phyloP scores from a whole-genome alignment of 2,888 invertebrate genomes.

The Toxonevra muliebris region DNA sequence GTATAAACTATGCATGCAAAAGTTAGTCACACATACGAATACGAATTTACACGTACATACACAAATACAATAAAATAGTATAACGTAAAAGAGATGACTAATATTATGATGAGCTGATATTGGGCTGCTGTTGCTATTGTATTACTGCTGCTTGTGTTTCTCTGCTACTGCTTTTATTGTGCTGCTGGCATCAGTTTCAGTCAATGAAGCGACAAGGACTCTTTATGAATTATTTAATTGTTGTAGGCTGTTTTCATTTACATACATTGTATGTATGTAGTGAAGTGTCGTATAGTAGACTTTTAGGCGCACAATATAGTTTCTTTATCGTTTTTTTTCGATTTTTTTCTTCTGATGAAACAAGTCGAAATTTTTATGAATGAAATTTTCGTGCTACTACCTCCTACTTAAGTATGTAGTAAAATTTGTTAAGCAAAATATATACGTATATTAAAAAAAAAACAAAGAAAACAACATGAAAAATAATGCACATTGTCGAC shows the following conservation, averaged over 20 bases:
- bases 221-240: conserved; percentile 22
- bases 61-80: neutral
- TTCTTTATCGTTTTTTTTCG: too few relatives aligned
- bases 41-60: neutral
- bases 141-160: too few relatives aligned
- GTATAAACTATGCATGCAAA: conserved; percentile 11
- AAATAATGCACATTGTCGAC: too few relatives aligned
- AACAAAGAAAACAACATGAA: too few relatives aligned
- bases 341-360: neutral
- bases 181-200: conserved; percentile 32
- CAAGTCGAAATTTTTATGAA: conserved; percentile 6
- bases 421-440: too few relatives aligned
- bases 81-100: conserved; percentile 16
- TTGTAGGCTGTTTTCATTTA: neutral
- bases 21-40: neutral
- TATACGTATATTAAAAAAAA: too few relatives aligned
- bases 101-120: conserved; percentile 27
- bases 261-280: too few relatives aligned
- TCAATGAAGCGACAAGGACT: conserved; percentile 49
- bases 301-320: neutral
- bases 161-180: conserved; percentile 13
- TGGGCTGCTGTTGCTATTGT: conserved; percentile 21
- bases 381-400: neutral
- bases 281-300: neutral
- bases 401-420: too few relatives aligned